These are phyloP conservation scores for Aythya baeri DNA, from an alignment of 2,113 vertebrate species.

Conservation along the genomic window DNA sequence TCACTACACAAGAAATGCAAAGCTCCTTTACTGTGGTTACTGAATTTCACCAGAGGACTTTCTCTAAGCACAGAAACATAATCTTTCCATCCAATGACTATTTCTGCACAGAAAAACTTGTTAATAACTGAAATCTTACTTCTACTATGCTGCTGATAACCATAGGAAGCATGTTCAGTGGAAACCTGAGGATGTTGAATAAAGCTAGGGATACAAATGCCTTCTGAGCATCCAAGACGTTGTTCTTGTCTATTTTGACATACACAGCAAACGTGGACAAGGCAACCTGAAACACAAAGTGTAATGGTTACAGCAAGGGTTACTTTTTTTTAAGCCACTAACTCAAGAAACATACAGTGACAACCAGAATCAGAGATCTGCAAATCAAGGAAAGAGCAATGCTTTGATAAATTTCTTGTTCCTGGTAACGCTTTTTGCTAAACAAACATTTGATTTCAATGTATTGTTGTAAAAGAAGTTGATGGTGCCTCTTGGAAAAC, in stretches of 20 bases:
- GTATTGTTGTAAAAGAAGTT: not conserved
- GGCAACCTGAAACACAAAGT: conserved; percentile 71
- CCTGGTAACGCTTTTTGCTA: not conserved
- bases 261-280: conserved; percentile 90
- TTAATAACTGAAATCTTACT: conserved; percentile 45
- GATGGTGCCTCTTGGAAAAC: not conserved
- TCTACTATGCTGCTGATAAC: conserved; percentile 97
- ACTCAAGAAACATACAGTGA: not conserved
- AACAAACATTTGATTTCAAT: not conserved
- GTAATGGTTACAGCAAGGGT: not conserved
- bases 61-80: not conserved
- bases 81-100: not conserved
- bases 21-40: not conserved
- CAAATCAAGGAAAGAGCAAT: not conserved
- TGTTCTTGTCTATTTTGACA: conserved; percentile 76
- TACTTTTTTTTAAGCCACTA: not conserved
- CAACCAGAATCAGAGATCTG: not conserved
- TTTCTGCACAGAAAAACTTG: not conserved
- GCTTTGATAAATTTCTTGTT: not conserved
- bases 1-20: not conserved
- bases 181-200: conserved; percentile 97
- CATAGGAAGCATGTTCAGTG: conserved; percentile 94
- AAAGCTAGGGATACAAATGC: conserved; percentile 91
- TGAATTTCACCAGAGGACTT: not conserved
- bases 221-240: conserved; percentile 90